These are phyloP conservation scores for Serilophus lunatus DNA, from an alignment of 2,113 vertebrate species.

Conservation along the genomic window DNA sequence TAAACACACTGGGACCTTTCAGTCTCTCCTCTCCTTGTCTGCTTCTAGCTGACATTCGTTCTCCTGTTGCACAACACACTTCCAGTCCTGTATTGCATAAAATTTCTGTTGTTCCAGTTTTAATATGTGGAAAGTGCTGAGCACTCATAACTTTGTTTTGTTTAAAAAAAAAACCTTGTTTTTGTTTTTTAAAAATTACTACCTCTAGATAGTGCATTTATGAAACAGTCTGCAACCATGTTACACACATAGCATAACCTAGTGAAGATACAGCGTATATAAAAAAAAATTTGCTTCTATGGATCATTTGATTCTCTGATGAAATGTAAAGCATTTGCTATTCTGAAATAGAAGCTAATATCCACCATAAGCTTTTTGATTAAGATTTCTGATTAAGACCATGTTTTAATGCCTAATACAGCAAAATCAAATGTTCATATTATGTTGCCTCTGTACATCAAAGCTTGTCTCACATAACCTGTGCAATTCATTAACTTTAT, in stretches of 20 bases:
- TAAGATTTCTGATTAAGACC: slow-evolving; percentile 15
- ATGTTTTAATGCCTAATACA: neutral
- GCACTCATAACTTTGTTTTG: neutral
- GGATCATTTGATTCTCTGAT: neutral
- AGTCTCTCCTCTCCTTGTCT: neutral
- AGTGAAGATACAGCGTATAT: neutral
- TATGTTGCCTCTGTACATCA: neutral
- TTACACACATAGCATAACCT: neutral
- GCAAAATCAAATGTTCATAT: neutral
- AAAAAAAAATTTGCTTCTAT: neutral
- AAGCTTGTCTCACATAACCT: neutral
- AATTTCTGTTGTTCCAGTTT: neutral
- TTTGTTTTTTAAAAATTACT: neutral
- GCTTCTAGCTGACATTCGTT: neutral
- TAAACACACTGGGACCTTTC: neutral
- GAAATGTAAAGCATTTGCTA: neutral
- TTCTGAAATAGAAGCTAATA: neutral
- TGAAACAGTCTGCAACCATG: neutral
- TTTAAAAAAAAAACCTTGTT: no score
- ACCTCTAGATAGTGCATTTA: neutral
- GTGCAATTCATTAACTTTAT: neutral
- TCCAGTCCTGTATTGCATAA: neutral
- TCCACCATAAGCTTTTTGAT: neutral
- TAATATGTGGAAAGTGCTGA: neutral
- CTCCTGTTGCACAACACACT: neutral